These are phyloP conservation scores for Tachina fera DNA, from an alignment of 2,888 invertebrate species.

Conservation along the genomic window DNA sequence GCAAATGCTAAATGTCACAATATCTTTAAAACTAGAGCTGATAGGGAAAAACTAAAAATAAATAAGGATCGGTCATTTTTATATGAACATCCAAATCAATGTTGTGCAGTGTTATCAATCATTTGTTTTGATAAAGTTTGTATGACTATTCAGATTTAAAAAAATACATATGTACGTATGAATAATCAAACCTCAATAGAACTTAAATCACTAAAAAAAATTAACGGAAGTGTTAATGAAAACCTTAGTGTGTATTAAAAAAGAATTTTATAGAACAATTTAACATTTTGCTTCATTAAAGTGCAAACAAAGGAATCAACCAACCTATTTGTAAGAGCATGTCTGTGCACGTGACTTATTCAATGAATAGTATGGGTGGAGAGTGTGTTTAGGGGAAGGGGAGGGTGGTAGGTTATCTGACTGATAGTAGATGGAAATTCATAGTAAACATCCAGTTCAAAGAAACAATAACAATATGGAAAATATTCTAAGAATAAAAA, in stretches of 20 bases:
- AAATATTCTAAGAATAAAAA: slow-evolving; percentile 23
- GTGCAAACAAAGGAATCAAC: slow-evolving; percentile 7
- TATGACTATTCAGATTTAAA: not conserved
- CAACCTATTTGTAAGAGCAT: not conserved
- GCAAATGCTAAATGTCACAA: too few species aligned
- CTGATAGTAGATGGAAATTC: slow-evolving; percentile 36
- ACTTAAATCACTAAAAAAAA: slow-evolving; percentile 2
- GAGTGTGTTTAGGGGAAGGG: not conserved
- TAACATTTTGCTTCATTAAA: not conserved
- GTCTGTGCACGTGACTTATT: slow-evolving; percentile 52
- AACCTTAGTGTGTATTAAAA: not conserved
- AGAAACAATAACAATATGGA: slow-evolving; percentile 50
- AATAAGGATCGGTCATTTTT: too few species aligned
- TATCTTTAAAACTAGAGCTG: too few species aligned
- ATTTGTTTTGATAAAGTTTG: too few species aligned
- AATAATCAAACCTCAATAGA: not conserved
- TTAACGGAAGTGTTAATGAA: not conserved
- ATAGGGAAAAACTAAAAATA: too few species aligned
- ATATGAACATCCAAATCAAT: too few species aligned
- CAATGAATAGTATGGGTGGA: too few species aligned
- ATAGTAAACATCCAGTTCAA: slow-evolving; percentile 53
- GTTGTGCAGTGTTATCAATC: too few species aligned
- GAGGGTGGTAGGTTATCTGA: not conserved
- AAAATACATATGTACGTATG: not conserved
- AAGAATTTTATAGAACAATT: not conserved